phyloP scores from a whole-genome alignment of 92 coral and sea anemone species.

The Zoanthus sociatus region DNA sequence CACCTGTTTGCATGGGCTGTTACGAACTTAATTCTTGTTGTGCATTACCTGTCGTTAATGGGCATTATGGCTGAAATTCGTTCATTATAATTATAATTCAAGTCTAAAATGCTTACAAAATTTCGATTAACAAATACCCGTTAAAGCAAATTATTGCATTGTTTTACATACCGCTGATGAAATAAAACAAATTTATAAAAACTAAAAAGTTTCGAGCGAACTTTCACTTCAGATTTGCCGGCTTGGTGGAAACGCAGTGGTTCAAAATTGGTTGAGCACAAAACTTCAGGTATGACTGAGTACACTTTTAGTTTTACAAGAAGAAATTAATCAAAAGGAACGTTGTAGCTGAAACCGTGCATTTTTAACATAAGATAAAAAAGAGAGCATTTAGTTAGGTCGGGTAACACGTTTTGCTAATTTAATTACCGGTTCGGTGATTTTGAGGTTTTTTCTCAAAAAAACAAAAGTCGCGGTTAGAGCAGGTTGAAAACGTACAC shows the following conservation, averaged over 20 bases:
- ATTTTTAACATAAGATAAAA: no score
- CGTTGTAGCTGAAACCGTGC: no score
- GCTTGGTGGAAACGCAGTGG: background rate
- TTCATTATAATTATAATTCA: background rate
- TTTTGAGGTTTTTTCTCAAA: no score
- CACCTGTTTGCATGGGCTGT: no score
- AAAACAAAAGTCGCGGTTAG: no score
- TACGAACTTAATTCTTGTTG: no score
- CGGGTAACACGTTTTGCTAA: no score
- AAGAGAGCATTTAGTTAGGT: no score
- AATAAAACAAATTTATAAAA: background rate
- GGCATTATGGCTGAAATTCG: background rate
- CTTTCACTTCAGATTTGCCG: background rate
- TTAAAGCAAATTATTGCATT: background rate
- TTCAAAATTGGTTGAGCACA: background rate
- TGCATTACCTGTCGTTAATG: background rate
- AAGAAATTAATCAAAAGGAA: no score
- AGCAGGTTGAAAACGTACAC: no score
- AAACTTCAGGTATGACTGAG: background rate
- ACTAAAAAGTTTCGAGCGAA: background rate
- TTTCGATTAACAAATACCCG: background rate
- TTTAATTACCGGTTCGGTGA: no score
- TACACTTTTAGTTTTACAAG: no score
- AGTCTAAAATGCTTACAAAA: background rate
- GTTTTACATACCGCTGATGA: background rate